Conservation (phyloP, 1,140 invertebrate genomes). For the Drosophila sproati region DNA sequence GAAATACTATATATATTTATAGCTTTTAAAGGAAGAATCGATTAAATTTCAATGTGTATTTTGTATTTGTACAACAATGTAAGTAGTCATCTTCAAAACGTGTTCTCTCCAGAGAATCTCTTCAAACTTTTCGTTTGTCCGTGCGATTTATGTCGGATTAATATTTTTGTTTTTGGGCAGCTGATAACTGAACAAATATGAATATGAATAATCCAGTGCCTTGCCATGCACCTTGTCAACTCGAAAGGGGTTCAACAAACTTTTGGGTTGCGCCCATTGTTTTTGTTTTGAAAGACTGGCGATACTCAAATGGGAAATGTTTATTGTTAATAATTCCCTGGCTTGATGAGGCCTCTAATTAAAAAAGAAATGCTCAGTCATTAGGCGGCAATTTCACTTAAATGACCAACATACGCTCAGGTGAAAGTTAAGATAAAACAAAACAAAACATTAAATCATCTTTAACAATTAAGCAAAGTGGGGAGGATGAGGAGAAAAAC, state of each 20-base stretch:
- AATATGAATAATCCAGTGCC: slow-evolving; percentile 30
- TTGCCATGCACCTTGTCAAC: slow-evolving; percentile 49
- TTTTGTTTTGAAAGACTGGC: background rate
- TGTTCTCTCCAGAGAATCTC: slow-evolving; percentile 26
- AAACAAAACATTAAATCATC: slow-evolving; percentile 60
- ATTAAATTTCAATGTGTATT: too few relatives aligned
- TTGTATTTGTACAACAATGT: background rate
- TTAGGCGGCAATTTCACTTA: slow-evolving; percentile 77
- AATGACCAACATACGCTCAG: slow-evolving; percentile 44
- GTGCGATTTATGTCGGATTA: slow-evolving; percentile 52
- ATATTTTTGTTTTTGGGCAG: slow-evolving; percentile 38
- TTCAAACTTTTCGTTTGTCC: slow-evolving; percentile 44
- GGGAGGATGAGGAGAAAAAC: slow-evolving; percentile 39
- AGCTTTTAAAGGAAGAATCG: too few relatives aligned
- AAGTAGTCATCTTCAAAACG: slow-evolving; percentile 7
- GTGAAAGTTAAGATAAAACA: slow-evolving; percentile 63
- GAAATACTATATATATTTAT: too few relatives aligned
- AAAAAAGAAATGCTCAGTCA: slow-evolving; percentile 76
- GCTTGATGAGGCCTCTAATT: slow-evolving; percentile 71
- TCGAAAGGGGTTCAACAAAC: slow-evolving; percentile 56
- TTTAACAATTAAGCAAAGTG: slow-evolving; percentile 62
- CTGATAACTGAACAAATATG: slow-evolving; percentile 40
- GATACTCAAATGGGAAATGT: slow-evolving; percentile 2
- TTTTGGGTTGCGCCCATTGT: slow-evolving; percentile 52
- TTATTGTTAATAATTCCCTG: slow-evolving; percentile 33